phyloP scores from a whole-genome alignment of 2,888 invertebrate genomes.

The Dysmachus trigonus region DNA sequence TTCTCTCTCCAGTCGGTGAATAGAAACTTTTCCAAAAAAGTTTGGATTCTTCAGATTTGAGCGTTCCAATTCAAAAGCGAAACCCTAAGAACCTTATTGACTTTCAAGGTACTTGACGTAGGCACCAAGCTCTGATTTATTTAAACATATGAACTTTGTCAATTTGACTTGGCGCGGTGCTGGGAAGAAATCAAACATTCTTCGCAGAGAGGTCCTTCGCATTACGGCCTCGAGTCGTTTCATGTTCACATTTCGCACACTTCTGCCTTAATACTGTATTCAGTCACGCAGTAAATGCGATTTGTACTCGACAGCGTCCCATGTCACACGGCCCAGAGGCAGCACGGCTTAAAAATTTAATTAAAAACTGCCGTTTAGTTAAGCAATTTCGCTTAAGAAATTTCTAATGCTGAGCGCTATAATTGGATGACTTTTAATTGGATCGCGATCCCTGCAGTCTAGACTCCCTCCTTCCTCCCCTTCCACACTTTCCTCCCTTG shows the following conservation, averaged over 20 bases:
- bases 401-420: slow-evolving; percentile 20
- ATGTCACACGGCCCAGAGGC: not conserved
- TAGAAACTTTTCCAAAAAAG: no score
- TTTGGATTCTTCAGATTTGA: no score
- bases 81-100: no score
- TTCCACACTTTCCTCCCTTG: not conserved
- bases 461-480: not conserved
- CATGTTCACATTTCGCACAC: not conserved
- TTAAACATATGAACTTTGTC: not conserved
- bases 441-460: not conserved
- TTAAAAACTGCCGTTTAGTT: slow-evolving; percentile 39
- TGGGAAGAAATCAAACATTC: not conserved
- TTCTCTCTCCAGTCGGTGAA: no score
- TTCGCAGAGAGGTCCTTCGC: not conserved
- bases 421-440: slow-evolving; percentile 39
- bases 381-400: slow-evolving; percentile 34
- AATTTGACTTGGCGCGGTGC: not conserved
- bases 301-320: not conserved
- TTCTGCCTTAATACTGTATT: not conserved
- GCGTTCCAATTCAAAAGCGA: no score
- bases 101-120: no score
- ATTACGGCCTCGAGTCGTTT: not conserved
- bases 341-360: not conserved
- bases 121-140: no score
- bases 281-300: not conserved